Evolutionary conservation across 2,797 vertebrate genomes (phyloP).

Genomic region (Semaprochilodus insignis): DNA sequence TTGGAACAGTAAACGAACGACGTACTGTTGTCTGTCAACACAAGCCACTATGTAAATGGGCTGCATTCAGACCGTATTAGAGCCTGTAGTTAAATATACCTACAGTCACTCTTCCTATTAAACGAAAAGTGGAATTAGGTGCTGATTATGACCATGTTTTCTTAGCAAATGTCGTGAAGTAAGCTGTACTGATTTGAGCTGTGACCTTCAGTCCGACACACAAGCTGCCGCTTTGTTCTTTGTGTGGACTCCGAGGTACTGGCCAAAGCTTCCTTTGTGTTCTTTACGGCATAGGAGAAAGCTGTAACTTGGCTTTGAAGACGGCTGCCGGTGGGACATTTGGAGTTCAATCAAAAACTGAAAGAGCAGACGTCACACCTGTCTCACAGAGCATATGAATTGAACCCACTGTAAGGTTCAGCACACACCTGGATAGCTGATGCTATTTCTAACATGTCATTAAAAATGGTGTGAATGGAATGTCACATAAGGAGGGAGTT

Average conservation of each 20-base stretch:
- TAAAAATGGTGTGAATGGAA: no score
- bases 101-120: background rate
- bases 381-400: slow-evolving; percentile 26
- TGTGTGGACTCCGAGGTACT: slow-evolving; percentile 46
- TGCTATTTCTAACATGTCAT: background rate
- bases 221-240: slow-evolving; percentile 63
- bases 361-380: slow-evolving; percentile 51
- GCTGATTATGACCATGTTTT: slow-evolving; percentile 22
- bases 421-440: slow-evolving; percentile 31
- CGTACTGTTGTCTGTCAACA: slow-evolving; percentile 23
- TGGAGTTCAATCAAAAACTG: slow-evolving; percentile 49
- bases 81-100: background rate
- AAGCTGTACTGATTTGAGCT: slow-evolving; percentile 25
- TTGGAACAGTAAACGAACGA: slow-evolving; percentile 13
- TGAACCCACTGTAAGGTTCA: background rate
- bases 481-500: background rate
- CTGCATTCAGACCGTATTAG: background rate
- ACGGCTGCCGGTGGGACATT: slow-evolving; percentile 54
- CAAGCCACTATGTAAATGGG: background rate
- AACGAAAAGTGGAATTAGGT: slow-evolving; percentile 27
- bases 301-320: slow-evolving; percentile 63
- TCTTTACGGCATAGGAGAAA: slow-evolving; percentile 49
- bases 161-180: slow-evolving; percentile 44
- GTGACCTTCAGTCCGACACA: slow-evolving; percentile 35
- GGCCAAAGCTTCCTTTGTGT: slow-evolving; percentile 55